These are phyloP conservation scores for Seira ritae DNA, from an alignment of 2,888 invertebrate species.

Conservation along the genomic window DNA sequence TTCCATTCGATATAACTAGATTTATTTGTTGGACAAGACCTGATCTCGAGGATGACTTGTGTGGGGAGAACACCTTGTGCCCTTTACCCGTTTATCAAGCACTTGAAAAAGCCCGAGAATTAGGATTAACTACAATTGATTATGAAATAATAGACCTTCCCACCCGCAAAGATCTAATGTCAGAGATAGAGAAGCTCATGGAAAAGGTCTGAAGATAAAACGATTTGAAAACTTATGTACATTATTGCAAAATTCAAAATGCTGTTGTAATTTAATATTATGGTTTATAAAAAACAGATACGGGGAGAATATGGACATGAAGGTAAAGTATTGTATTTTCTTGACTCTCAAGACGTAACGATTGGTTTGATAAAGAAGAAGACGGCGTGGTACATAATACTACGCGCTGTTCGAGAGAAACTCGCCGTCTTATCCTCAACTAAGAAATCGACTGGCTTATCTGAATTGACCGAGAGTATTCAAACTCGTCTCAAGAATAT, in stretches of 20 bases:
- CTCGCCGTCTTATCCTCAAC: conserved; percentile 53
- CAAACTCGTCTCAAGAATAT: conserved; percentile 75
- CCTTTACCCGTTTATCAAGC: conserved; percentile 61
- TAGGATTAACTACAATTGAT: conserved; percentile 72
- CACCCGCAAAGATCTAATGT: not conserved
- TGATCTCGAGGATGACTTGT: conserved; percentile 50
- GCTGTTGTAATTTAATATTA: too few relatives aligned
- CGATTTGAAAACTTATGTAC: too few relatives aligned
- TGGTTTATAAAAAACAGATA: too few relatives aligned
- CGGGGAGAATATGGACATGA: conserved; percentile 75
- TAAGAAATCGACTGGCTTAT: conserved; percentile 49
- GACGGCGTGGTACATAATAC: conserved; percentile 76
- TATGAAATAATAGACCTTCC: conserved; percentile 74
- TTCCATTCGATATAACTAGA: too few relatives aligned
- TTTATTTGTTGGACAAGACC: conserved; percentile 71
- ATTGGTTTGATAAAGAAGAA: conserved; percentile 77
- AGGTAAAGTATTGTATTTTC: conserved; percentile 77
- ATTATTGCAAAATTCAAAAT: too few relatives aligned
- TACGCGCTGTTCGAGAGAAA: conserved; percentile 74
- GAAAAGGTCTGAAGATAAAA: conserved; percentile 68
- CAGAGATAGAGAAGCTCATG: conserved; percentile 73
- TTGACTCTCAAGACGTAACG: conserved; percentile 75
- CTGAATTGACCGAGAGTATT: conserved; percentile 70
- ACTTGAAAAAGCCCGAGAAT: conserved; percentile 64
- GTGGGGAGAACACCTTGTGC: conserved; percentile 41